These are phyloP conservation scores for Lepidonotus clava DNA, from an alignment of 2,888 invertebrate species.

Conservation along the genomic window DNA sequence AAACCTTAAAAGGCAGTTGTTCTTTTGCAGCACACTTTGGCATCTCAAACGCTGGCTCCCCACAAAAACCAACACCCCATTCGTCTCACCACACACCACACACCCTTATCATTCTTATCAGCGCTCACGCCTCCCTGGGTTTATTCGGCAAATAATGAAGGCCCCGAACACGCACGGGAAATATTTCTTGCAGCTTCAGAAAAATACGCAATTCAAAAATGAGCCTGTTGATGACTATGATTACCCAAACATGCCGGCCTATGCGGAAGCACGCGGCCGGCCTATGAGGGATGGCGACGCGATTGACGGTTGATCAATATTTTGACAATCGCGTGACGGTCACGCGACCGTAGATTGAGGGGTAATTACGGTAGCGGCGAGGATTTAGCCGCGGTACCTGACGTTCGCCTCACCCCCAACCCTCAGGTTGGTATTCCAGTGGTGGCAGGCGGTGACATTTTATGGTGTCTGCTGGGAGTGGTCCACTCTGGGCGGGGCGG, in stretches of 20 bases:
- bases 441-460: conserved; percentile 23
- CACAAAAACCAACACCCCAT: not conserved
- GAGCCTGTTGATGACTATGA: conserved; percentile 12
- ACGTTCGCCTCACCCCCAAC: not conserved
- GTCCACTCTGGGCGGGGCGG: not conserved
- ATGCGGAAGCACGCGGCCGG: not conserved
- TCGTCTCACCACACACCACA: not conserved
- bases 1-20: not conserved
- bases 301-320: conserved; percentile 38
- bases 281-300: not conserved
- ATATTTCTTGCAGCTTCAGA: not conserved
- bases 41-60: not conserved
- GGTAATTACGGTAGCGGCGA: conserved; percentile 36
- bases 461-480: conserved; percentile 26
- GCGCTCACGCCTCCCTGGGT: not conserved
- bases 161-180: not conserved
- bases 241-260: not conserved
- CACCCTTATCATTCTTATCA: conserved; percentile 14
- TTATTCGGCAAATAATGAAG: not conserved
- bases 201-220: not conserved
- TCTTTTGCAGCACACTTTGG: not conserved
- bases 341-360: conserved; percentile 42
- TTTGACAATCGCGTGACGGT: conserved; percentile 33
- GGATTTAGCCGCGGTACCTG: conserved; percentile 15
- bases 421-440: conserved; percentile 2